Conservation (phyloP, 2,888 invertebrate species). For the Sphaeridia pumilis region DNA sequence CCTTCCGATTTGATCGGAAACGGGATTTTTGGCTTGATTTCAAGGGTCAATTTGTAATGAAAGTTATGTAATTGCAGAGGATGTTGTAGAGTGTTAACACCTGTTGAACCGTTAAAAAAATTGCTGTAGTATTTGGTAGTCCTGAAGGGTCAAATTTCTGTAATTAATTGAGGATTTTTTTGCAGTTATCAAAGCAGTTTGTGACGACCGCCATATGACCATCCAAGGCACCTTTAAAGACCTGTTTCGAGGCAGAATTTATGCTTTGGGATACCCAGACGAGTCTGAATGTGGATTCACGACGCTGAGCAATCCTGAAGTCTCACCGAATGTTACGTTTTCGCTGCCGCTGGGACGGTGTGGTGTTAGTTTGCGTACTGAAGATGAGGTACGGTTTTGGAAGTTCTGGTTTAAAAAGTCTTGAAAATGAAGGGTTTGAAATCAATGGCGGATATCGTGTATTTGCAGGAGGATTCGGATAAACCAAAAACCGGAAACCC, state of each 20-base stretch:
- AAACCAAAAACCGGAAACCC: background rate
- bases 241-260: constrained; percentile 31
- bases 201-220: constrained; percentile 28
- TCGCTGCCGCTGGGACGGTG: constrained; percentile 30
- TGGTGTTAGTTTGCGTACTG: constrained; percentile 32
- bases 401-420: background rate
- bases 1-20: background rate
- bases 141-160: too few relatives aligned
- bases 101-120: too few relatives aligned
- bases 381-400: constrained; percentile 22
- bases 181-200: constrained; percentile 20
- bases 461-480: constrained; percentile 28
- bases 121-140: too few relatives aligned
- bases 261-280: constrained; percentile 32
- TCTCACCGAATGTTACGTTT: constrained; percentile 28
- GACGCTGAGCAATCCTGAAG: constrained; percentile 11
- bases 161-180: too few relatives aligned
- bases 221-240: constrained; percentile 24
- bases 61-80: background rate
- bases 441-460: too few relatives aligned
- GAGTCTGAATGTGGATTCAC: constrained; percentile 32
- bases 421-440: background rate
- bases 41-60: background rate
- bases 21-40: background rate
- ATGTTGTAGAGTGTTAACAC: background rate